A percentile compares a stretch with the other conserved stretches of the same genome.
phyloP scores from a whole-genome alignment of 2,113 vertebrate species.

The Synchiropus splendidus region DNA sequence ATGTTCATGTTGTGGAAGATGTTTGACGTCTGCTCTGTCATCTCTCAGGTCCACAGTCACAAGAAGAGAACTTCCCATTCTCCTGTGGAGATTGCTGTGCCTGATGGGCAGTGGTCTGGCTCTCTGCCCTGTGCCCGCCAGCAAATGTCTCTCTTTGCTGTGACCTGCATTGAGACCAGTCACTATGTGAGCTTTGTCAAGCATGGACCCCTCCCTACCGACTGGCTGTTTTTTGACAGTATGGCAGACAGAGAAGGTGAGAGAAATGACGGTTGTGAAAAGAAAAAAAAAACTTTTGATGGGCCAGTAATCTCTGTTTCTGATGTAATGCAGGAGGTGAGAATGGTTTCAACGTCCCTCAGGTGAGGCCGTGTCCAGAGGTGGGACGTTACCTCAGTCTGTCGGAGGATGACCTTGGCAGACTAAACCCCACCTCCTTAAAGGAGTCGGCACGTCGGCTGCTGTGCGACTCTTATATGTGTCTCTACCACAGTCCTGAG shows the following conservation, averaged over 20 bases:
- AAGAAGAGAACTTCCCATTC: conserved; percentile 57
- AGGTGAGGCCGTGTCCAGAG: conserved; percentile 69
- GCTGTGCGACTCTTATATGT: conserved; percentile 78
- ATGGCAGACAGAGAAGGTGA: conserved; percentile 79
- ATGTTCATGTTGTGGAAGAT: too few species aligned
- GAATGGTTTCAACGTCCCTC: conserved; percentile 77
- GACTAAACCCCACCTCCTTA: conserved; percentile 56
- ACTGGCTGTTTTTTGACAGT: conserved; percentile 81
- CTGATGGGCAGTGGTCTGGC: conserved; percentile 34
- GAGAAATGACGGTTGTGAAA: too few species aligned
- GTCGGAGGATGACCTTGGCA: conserved; percentile 54
- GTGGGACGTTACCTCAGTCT: conserved; percentile 70
- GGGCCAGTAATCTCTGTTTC: too few species aligned
- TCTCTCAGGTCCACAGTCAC: conserved; percentile 70
- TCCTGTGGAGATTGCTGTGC: conserved; percentile 42
- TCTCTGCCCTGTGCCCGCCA: conserved; percentile 52
- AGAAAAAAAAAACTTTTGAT: too few species aligned
- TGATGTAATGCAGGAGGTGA: conserved; percentile 61
- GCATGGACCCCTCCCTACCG: conserved; percentile 46
- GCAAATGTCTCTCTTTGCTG: conserved; percentile 67
- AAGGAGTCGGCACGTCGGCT: conserved; percentile 58
- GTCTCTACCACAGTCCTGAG: conserved; percentile 73
- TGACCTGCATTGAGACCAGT: conserved; percentile 78
- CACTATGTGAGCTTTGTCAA: conserved; percentile 77
- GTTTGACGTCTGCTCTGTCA: too few species aligned